phyloP scores from a whole-genome alignment of 1,140 invertebrate species.

The Sitobion miscanthi region DNA sequence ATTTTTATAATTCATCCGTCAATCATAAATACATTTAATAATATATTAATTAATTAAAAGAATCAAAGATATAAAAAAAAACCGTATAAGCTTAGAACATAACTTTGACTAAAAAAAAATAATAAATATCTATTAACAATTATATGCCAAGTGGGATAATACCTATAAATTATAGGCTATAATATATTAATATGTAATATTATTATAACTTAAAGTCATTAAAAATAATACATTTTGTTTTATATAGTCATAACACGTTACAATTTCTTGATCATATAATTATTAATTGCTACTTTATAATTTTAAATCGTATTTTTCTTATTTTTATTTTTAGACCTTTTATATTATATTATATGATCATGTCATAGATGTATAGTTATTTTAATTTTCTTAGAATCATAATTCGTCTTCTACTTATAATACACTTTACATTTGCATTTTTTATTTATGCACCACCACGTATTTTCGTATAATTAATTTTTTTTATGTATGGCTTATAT shows the following conservation, averaged over 20 bases:
- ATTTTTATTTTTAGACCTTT: no score
- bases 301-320: background rate
- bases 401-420: background rate
- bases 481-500: background rate
- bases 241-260: background rate
- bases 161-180: no score
- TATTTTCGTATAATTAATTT: background rate
- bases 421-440: background rate
- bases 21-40: background rate
- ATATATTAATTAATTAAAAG: no score
- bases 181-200: no score
- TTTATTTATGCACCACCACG: background rate
- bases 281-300: no score
- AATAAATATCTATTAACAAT: background rate
- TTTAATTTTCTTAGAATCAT: background rate
- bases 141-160: no score
- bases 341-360: background rate
- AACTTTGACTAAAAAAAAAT: background rate
- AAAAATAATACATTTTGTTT: background rate
- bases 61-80: no score
- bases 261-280: no score
- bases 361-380: background rate
- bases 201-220: background rate
- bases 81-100: background rate
- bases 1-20: background rate